These are phyloP conservation scores for Enteromius radiatus DNA, from an alignment of 2,797 vertebrate genomes.

Conservation along the genomic window DNA sequence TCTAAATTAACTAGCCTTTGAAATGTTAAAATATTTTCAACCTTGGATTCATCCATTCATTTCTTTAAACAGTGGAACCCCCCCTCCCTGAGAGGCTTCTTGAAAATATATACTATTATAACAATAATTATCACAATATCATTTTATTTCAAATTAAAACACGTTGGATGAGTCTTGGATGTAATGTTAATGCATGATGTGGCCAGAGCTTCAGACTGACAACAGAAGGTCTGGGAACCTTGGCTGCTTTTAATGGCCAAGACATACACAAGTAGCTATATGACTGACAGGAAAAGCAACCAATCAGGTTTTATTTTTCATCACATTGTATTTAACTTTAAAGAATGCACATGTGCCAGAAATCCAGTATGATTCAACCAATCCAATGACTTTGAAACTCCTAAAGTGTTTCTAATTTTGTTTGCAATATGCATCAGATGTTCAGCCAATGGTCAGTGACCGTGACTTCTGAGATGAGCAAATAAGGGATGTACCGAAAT, in stretches of 20 bases:
- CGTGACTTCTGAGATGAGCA: too few species aligned
- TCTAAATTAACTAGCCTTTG: neutral
- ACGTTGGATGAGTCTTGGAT: too few species aligned
- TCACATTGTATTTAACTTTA: neutral
- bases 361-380: too few species aligned
- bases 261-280: too few species aligned
- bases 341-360: too few species aligned
- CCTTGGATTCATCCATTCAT: neutral
- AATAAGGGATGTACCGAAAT: too few species aligned
- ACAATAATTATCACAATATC: neutral
- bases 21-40: neutral
- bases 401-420: too few species aligned
- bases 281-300: neutral
- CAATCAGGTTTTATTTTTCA: neutral
- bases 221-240: neutral
- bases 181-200: neutral
- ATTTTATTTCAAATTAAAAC: neutral
- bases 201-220: neutral
- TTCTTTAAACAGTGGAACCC: neutral
- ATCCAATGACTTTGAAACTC: too few species aligned
- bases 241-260: neutral
- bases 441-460: too few species aligned
- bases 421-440: too few species aligned
- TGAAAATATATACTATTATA: neutral
- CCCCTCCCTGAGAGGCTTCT: neutral